A percentile compares a stretch with the other conserved stretches of the same genome.
Evolutionary conservation across 2,113 vertebrate genomes (phyloP).

Genomic region (Anas platyrhynchos): DNA sequence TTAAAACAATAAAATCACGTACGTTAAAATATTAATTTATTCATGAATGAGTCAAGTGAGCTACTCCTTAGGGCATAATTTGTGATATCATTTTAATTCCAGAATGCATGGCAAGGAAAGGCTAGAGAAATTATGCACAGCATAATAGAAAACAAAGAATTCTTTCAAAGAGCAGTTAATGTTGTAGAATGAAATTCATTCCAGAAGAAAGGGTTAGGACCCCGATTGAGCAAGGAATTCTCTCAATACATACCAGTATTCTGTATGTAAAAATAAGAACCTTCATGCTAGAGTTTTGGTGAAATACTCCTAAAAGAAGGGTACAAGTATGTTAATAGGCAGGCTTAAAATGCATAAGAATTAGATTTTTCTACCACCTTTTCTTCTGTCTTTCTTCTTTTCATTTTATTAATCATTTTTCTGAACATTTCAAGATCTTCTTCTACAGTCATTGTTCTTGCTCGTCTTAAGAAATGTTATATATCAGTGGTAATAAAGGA

Average conservation of each 20-base stretch:
- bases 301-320: not conserved
- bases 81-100: conserved; percentile 44
- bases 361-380: not conserved
- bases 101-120: conserved; percentile 18
- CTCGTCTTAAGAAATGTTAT: not conserved
- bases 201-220: conserved; percentile 47
- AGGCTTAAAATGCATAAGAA: rapidly evolving
- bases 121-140: conserved; percentile 35
- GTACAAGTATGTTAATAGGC: not conserved
- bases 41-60: conserved; percentile 11
- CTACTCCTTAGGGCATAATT: conserved; percentile 21
- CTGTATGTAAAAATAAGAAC: not conserved
- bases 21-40: conserved; percentile 27
- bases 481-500: not conserved
- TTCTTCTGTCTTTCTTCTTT: not conserved
- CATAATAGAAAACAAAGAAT: conserved; percentile 57
- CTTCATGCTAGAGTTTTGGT: not conserved
- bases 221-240: not conserved
- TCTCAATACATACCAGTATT: not conserved
- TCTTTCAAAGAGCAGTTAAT: conserved; percentile 28
- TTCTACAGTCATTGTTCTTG: not conserved
- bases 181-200: conserved; percentile 38
- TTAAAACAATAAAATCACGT: not conserved
- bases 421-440: not conserved
- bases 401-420: not conserved